Evolutionary conservation across 1,140 invertebrate genomes (phyloP), one percentile per base, ranked within the genome.

Genomic region (Phymorhynchus buccinoides): DNA sequence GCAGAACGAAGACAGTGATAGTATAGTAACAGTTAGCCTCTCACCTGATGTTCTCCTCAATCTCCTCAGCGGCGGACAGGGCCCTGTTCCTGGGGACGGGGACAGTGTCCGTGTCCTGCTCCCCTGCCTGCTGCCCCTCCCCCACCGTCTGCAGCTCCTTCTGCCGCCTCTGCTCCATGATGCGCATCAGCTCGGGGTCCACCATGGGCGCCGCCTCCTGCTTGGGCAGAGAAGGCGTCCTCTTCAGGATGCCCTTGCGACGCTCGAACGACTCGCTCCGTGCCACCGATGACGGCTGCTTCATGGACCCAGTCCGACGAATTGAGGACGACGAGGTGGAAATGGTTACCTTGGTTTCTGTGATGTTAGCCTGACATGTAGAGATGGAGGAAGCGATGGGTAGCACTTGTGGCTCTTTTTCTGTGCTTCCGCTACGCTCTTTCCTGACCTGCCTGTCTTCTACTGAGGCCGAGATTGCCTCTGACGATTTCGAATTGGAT

Each of bases 211-310:
- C 32, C 4, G 41, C 14, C n/a, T 79, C 71, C 37, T 79, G 73
- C 32, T 85, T 86, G 7, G 56, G 86, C 41, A 87, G 35, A 1
- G 88, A 89, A 3, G 87, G 75, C n/a, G 87, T 85, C 27, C 88
- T 80, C 42, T 89, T 89, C 35, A 89, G 66, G 35, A 89, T 89
- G 1, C 88, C 88, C 71, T 85, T 86, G 32, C 84, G 37, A 27
- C 73, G 78, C 56, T 85, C 83, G 22, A 82, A 77, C 35, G 83
- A 85, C 44, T 87, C 86, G 42, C 83, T 84, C 27, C 79, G 37
- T 3, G 44, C 35, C 42, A 79, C 44, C 16, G 77, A 30, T 1
- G 77, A 9, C 77, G 16, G 44, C 62, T 44, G 48, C 52, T 82
- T 83, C 41, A 73, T 22, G 30, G 44, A 78, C n/a, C 84, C 80